These are phyloP conservation scores for Montipora efflorescens DNA, from an alignment of 64 coral and sea anemone species.

Conservation along the genomic window DNA sequence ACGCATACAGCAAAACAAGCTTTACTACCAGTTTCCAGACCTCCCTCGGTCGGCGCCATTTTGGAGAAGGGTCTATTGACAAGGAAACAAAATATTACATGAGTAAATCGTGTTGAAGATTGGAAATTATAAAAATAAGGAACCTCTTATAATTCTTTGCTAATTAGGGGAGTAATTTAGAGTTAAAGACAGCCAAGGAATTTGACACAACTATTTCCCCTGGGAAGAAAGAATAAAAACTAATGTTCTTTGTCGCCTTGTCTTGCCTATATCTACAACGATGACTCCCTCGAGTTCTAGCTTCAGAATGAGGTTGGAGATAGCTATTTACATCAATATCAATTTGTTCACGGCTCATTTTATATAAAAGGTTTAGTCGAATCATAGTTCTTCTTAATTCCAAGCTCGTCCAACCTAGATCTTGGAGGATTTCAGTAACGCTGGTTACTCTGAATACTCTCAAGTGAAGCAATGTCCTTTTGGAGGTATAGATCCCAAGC, in stretches of 20 bases:
- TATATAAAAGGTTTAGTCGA: conserved; percentile 55
- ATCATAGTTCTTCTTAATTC: conserved; percentile 50
- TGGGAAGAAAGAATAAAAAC: conserved; percentile 64
- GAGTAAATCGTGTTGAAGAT: no score
- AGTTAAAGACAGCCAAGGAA: no score
- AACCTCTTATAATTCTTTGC: no score
- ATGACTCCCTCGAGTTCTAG: conserved; percentile 32
- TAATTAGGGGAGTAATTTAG: no score
- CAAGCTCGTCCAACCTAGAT: conserved; percentile 56
- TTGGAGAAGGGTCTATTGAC: no score
- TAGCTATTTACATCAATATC: conserved; percentile 17
- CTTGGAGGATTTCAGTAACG: conserved; percentile 64
- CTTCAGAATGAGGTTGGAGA: not conserved
- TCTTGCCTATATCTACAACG: conserved; percentile 14
- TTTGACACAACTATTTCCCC: no score
- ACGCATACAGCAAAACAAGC: no score
- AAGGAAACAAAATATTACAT: no score
- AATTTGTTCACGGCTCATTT: conserved; percentile 45
- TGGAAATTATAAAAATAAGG: no score
- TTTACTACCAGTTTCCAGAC: no score
- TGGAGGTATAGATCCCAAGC: conserved; percentile 64
- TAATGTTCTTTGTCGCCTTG: conserved; percentile 53
- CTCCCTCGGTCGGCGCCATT: no score
- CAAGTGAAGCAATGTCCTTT: conserved; percentile 61
- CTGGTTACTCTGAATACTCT: conserved; percentile 68